Base-by-base conservation (phyloP, 2,113 vertebrate genomes). In the Verasper variegatus region DNA sequence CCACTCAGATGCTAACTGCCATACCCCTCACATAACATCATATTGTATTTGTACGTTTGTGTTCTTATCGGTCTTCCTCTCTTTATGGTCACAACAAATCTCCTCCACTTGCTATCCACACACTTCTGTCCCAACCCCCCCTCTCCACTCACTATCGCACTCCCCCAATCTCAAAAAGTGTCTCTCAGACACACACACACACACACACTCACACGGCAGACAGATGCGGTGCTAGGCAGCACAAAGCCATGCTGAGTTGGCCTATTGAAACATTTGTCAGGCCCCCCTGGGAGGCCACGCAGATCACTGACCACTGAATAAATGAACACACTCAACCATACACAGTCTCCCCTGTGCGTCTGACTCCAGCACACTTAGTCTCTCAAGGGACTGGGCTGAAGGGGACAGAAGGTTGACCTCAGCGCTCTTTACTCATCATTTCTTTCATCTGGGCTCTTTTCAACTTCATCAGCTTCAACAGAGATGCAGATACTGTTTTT, bases 241-340 rank as follows among this genome's bases (percentile, higher is more conserved):
- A 92, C 81, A 89, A 90, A 90, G 83, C 87, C 87, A 71, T 49
- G 81, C 86, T 88, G 88, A 81, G 83, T 35, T 67, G 71, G 82
- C 58, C 91, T 80, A 89, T 91, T 89, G 84, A 92, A 88, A 78
- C 45, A 23, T 86, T 91, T 86, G 75, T 88, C 78, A 65, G 74
- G 71, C 51, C 86, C 86, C 88, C 85, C 23, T 82, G 89, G 85
- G 90, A 87, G 86, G 78, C 78, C 85, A 82, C 31, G 64, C 85
- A 85, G 87, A 89, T 88, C 91, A 90, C 88, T 91, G 91, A 83
- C 85, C 91, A 88, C 85, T 91, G 84, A 92, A 92, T 81, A 89
- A 90, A 90, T 81, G 66, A 70, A 73, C 70, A 61, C 71, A 35
- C 72, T 42, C 77, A 66, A 59, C 66, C 83, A 76, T 20, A 74